Evolutionary conservation across 2,113 vertebrate species (phyloP).

Genomic region (Petrocephalus zakoni): DNA sequence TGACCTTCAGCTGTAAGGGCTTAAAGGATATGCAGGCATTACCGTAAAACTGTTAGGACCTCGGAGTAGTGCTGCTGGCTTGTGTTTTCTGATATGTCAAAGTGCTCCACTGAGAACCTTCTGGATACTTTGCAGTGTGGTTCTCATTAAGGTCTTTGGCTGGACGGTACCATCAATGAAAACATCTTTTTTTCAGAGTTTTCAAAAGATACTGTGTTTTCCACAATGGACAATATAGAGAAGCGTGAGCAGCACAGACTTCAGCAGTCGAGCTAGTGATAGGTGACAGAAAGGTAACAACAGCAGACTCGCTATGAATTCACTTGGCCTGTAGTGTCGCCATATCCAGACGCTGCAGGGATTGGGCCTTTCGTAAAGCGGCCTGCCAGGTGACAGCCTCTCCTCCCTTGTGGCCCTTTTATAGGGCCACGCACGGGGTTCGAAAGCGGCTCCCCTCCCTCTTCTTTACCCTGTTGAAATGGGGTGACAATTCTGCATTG

Average conservation of each 20-base stretch:
- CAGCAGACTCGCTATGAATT: not conserved
- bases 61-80: not conserved
- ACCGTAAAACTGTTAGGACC: not conserved
- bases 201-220: not conserved
- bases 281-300: not conserved
- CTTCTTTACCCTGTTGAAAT: constrained; percentile 50
- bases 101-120: not conserved
- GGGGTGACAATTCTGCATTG: constrained; percentile 58
- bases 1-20: not conserved
- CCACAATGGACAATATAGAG: not conserved
- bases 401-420: not conserved
- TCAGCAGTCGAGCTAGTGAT: not conserved
- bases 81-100: not conserved
- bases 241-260: not conserved
- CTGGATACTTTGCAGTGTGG: not conserved
- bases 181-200: not conserved
- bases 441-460: constrained; percentile 42
- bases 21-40: not conserved
- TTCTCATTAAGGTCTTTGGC: not conserved
- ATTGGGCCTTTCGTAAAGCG: not conserved
- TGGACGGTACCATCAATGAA: not conserved
- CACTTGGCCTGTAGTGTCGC: not conserved
- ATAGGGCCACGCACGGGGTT: not conserved
- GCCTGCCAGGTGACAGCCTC: not conserved
- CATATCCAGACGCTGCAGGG: not conserved